Evolutionary conservation across 2,888 invertebrate genomes (phyloP).

Genomic region (Trachelus stipa): DNA sequence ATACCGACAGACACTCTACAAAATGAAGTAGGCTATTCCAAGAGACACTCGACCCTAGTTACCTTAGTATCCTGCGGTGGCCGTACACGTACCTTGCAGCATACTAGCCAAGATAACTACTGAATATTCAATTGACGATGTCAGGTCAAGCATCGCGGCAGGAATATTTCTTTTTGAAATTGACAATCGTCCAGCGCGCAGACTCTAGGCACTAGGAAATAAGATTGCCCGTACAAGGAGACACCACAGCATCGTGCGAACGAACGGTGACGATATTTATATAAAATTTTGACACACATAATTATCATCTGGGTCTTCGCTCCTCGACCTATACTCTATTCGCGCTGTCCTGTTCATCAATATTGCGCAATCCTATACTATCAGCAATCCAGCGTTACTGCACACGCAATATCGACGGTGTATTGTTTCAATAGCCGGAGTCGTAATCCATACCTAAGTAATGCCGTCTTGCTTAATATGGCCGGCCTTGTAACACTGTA

Average conservation of each 20-base stretch:
- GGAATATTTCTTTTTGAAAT: not conserved
- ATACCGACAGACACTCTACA: not conserved
- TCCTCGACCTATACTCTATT: not conserved
- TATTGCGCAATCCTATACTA: not conserved
- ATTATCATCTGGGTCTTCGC: not conserved
- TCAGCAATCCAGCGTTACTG: not conserved
- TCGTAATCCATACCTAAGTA: conserved; percentile 48
- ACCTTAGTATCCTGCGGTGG: not conserved
- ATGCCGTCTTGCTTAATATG: conserved; percentile 35
- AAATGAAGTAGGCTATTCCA: not conserved
- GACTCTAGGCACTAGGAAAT: not conserved
- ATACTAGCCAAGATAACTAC: not conserved
- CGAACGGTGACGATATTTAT: not conserved
- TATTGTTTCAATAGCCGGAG: conserved; percentile 48
- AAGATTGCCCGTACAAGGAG: not conserved
- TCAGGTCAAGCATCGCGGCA: not conserved
- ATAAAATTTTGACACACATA: not conserved
- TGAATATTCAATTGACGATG: not conserved
- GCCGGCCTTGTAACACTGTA: conserved; percentile 46
- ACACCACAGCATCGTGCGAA: not conserved
- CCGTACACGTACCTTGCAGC: not conserved
- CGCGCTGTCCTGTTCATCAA: not conserved
- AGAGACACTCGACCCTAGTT: not conserved
- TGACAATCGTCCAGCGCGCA: not conserved
- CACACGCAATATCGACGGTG: conserved; percentile 38